phyloP scores from a whole-genome alignment of 2,888 invertebrate species.

The Herminia tarsipennalis region DNA sequence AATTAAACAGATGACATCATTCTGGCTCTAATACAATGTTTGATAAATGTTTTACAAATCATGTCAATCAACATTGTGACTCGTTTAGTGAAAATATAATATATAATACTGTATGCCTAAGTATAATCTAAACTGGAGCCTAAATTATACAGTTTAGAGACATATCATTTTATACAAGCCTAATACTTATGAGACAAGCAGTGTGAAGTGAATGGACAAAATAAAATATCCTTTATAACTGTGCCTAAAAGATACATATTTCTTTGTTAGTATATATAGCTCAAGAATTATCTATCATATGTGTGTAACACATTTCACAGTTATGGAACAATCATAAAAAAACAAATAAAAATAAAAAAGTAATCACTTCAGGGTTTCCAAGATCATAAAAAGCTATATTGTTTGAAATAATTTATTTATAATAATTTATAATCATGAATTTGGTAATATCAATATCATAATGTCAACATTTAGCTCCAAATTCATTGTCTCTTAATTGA shows the following conservation, averaged over 20 bases:
- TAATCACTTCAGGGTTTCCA: slow-evolving; percentile 8
- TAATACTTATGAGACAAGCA: slow-evolving; percentile 33
- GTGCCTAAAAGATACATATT: slow-evolving; percentile 10
- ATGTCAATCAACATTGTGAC: slow-evolving; percentile 6
- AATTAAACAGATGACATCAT: slow-evolving; percentile 31
- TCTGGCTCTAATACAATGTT: slow-evolving; percentile 11
- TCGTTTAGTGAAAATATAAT: background rate
- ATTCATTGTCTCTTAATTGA: slow-evolving; percentile 9
- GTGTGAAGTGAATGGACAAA: slow-evolving; percentile 40
- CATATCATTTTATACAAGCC: slow-evolving; percentile 49
- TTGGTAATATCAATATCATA: slow-evolving; percentile 16
- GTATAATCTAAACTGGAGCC: slow-evolving; percentile 45
- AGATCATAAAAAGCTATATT: slow-evolving; percentile 18
- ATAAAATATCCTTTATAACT: slow-evolving; percentile 8
- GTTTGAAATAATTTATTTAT: slow-evolving; percentile 22
- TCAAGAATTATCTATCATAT: too few species aligned
- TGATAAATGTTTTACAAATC: slow-evolving; percentile 9
- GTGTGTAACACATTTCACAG: too few species aligned
- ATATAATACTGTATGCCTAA: slow-evolving; percentile 39
- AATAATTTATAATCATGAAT: slow-evolving; percentile 18
- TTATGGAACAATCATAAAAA: too few species aligned
- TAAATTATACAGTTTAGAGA: slow-evolving; percentile 46
- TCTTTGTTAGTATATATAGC: slow-evolving; percentile 1
- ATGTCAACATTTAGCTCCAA: slow-evolving; percentile 15
- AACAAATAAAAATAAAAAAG: slow-evolving; percentile 6